Evolutionary conservation across 2,888 invertebrate species (phyloP).

Genomic region (Polia nebulosa): DNA sequence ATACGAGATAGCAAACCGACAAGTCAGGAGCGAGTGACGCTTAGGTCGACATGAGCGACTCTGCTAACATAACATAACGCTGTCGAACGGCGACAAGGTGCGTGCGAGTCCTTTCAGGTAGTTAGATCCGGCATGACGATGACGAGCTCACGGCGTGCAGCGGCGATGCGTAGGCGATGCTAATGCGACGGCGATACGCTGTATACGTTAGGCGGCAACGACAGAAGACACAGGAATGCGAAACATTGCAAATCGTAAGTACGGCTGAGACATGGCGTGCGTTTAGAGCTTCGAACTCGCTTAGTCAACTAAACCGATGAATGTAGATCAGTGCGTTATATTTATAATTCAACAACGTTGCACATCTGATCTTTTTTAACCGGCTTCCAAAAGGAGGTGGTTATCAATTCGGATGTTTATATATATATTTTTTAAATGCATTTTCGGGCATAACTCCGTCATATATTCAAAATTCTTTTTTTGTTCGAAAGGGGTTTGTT

Average conservation of each 20-base stretch:
- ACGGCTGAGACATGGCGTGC: slow-evolving; percentile 74
- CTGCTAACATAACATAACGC: slow-evolving; percentile 64
- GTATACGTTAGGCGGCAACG: slow-evolving; percentile 82
- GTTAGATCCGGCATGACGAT: slow-evolving; percentile 80
- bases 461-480: no score
- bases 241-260: slow-evolving; percentile 80
- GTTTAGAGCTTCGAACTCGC: slow-evolving; percentile 52
- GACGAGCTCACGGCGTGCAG: slow-evolving; percentile 76
- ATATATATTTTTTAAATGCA: no score
- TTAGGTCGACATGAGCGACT: slow-evolving; percentile 42
- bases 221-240: slow-evolving; percentile 73
- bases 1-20: slow-evolving; percentile 32
- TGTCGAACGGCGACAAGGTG: slow-evolving; percentile 79
- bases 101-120: slow-evolving; percentile 87
- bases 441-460: no score
- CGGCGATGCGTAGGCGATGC: slow-evolving; percentile 82
- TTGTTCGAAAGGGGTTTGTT: no score
- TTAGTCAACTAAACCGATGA: slow-evolving; percentile 21
- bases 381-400: no score
- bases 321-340: slow-evolving; percentile 41
- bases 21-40: slow-evolving; percentile 34
- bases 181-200: slow-evolving; percentile 74
- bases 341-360: slow-evolving; percentile 38
- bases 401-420: no score
- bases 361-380: slow-evolving; percentile 25